A percentile compares a stretch with the other conserved stretches of the same genome.
Conservation (phyloP, 2,888 invertebrate genomes). For the Nomada fabriciana region DNA sequence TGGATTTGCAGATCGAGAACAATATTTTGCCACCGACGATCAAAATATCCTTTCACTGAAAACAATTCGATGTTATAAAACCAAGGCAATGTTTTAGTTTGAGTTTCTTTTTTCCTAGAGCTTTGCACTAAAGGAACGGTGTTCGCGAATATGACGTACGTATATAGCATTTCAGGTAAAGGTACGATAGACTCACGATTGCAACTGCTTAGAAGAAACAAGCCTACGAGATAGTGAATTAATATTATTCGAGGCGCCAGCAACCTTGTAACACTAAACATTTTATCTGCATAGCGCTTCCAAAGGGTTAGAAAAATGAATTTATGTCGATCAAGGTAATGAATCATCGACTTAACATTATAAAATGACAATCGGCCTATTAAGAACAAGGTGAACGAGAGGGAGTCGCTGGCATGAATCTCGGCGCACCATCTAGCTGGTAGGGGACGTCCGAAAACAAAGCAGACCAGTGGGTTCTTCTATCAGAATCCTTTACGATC, state of each 20-base stretch:
- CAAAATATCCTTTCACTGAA: not conserved
- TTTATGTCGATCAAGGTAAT: conserved; percentile 32
- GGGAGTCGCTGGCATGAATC: conserved; percentile 19
- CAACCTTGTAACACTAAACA: conserved; percentile 51
- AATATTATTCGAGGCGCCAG: not conserved
- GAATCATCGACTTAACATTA: conserved; percentile 40
- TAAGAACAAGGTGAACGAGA: conserved; percentile 55
- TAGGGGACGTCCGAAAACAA: not conserved
- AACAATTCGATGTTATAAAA: not conserved
- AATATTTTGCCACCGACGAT: not conserved
- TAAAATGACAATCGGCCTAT: conserved; percentile 42
- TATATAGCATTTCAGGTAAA: conserved; percentile 3
- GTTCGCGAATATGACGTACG: not conserved
- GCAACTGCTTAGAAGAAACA: not conserved
- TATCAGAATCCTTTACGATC: not conserved
- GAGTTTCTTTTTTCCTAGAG: conserved; percentile 4
- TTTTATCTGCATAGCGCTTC: conserved; percentile 23
- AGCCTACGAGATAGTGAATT: not conserved
- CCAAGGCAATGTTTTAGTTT: not conserved
- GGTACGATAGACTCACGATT: not conserved
- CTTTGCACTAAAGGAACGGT: not conserved
- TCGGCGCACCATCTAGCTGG: not conserved
- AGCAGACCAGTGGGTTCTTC: not conserved
- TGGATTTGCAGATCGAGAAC: not conserved
- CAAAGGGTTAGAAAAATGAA: conserved; percentile 44